Evolutionary conservation across 2,888 invertebrate species (phyloP).

Genomic region (Philopedon plagiatum): DNA sequence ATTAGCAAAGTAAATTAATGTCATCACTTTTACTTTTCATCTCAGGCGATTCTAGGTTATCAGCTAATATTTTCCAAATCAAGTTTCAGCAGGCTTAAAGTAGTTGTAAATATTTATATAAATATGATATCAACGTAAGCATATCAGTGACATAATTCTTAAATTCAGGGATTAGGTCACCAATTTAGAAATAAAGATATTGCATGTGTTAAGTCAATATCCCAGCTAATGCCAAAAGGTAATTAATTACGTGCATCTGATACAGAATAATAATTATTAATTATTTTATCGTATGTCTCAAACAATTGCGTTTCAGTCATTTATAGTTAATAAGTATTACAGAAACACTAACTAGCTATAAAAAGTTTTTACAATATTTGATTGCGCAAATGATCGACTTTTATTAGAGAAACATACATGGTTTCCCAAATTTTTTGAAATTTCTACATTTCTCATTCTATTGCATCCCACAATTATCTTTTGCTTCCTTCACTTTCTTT

Average conservation of each 20-base stretch:
- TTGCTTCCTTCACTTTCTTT: too few relatives aligned
- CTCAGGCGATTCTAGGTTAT: background rate
- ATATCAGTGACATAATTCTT: background rate
- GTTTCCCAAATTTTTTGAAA: too few relatives aligned
- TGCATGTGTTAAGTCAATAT: background rate
- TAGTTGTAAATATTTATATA: background rate
- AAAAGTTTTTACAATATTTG: too few relatives aligned
- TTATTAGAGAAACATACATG: too few relatives aligned
- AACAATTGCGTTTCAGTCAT: too few relatives aligned
- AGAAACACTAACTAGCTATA: too few relatives aligned
- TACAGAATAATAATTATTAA: background rate
- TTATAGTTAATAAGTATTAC: too few relatives aligned
- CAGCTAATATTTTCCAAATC: background rate
- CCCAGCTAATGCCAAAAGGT: background rate
- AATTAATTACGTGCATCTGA: background rate
- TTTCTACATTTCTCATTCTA: too few relatives aligned
- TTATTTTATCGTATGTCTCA: too few relatives aligned
- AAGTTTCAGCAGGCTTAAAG: background rate
- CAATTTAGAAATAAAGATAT: background rate
- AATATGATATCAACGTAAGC: background rate
- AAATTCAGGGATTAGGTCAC: background rate
- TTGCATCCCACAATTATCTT: too few relatives aligned
- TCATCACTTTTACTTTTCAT: background rate
- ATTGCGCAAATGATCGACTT: too few relatives aligned
- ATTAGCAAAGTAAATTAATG: background rate